Evolutionary conservation across 2,888 invertebrate species (phyloP).

Genomic region (Pteria penguin): DNA sequence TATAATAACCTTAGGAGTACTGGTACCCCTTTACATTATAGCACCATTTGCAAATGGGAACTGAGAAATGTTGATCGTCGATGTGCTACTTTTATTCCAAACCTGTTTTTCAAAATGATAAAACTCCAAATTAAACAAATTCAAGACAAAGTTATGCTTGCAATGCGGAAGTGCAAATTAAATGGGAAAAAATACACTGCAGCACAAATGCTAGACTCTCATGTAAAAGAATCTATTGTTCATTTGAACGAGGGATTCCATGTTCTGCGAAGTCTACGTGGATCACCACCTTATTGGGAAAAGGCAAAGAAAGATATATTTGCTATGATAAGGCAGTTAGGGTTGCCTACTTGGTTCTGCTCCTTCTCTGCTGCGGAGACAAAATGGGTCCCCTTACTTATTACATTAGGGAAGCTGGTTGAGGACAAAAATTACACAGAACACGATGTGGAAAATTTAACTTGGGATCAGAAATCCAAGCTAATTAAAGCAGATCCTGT

Average conservation of each 20-base stretch:
- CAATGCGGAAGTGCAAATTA: constrained; percentile 19
- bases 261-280: constrained; percentile 47
- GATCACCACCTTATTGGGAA: constrained; percentile 24
- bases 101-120: constrained; percentile 39
- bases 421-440: constrained; percentile 11
- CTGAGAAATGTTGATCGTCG: constrained; percentile 35
- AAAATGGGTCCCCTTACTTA: constrained; percentile 41
- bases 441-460: constrained; percentile 29
- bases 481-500: constrained; percentile 39
- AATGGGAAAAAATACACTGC: constrained; percentile 17
- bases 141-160: constrained; percentile 36
- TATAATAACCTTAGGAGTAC: constrained; percentile 27
- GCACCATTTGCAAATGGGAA: constrained; percentile 47
- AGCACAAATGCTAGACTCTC: constrained; percentile 9
- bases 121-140: constrained; percentile 44
- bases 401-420: constrained; percentile 34
- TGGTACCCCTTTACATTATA: constrained; percentile 44
- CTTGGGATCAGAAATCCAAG: constrained; percentile 30
- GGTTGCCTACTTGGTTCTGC: constrained; percentile 51
- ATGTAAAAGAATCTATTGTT: constrained; percentile 24
- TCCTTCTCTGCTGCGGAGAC: constrained; percentile 47
- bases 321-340: constrained; percentile 50
- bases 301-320: constrained; percentile 43
- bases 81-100: constrained; percentile 37
- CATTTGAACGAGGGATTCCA: constrained; percentile 70